These are phyloP conservation scores for Chalcis sispes DNA, from an alignment of 2,888 invertebrate genomes.

Conservation along the genomic window DNA sequence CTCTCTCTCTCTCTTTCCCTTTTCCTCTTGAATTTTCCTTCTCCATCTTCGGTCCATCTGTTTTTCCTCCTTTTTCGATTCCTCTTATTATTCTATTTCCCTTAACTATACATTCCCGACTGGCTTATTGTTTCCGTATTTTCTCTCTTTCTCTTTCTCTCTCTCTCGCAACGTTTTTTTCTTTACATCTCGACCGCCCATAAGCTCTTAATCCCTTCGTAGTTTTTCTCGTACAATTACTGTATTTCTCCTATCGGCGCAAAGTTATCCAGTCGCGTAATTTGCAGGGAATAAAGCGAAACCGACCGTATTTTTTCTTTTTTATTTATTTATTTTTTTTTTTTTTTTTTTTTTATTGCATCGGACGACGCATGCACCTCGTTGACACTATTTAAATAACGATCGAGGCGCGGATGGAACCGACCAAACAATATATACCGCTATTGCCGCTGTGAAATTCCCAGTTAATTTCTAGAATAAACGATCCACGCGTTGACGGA, in stretches of 20 bases:
- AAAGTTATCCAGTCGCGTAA: background rate
- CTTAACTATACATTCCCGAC: too few relatives aligned
- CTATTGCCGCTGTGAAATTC: slow-evolving; percentile 12
- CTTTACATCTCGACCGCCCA: background rate
- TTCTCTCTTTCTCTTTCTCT: background rate
- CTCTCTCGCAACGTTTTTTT: background rate
- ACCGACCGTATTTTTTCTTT: slow-evolving; percentile 31
- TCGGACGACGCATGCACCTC: too few relatives aligned
- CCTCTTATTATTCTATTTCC: slow-evolving; percentile 30
- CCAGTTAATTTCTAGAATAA: slow-evolving; percentile 55
- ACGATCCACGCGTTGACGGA: slow-evolving; percentile 33
- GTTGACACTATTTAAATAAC: slow-evolving; percentile 42
- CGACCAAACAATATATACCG: too few relatives aligned
- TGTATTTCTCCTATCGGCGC: background rate
- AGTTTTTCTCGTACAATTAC: background rate
- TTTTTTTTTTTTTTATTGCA: too few relatives aligned
- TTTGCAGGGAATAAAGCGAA: background rate
- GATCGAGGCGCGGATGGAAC: slow-evolving; percentile 41
- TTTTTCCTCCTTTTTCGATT: slow-evolving; percentile 34
- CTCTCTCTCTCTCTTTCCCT: slow-evolving; percentile 3
- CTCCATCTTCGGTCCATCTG: slow-evolving; percentile 46
- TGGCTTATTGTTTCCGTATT: slow-evolving; percentile 33
- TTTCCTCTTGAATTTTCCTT: background rate
- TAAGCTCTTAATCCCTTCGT: background rate
- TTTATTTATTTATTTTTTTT: too few relatives aligned